Evolutionary conservation across 2,888 invertebrate species (phyloP).

Genomic region (Ophion costatus): DNA sequence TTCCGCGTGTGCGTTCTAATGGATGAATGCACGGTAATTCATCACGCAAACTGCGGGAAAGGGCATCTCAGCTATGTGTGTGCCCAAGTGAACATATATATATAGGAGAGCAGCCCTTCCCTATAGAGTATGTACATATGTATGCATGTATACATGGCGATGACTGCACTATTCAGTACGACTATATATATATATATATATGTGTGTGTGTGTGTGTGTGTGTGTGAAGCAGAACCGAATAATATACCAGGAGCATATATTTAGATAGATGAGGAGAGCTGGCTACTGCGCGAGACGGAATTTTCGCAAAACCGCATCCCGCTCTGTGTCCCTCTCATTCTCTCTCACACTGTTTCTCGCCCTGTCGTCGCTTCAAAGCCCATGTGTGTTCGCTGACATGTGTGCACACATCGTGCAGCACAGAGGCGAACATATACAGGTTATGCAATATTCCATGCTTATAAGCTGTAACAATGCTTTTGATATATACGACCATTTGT

Average conservation of each 20-base stretch:
- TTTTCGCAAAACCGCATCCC: conserved; percentile 50
- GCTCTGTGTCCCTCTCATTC: conserved; percentile 3
- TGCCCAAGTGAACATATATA: neutral
- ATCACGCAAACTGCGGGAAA: conserved; percentile 60
- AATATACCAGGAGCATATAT: conserved; percentile 20
- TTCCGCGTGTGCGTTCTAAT: conserved; percentile 54
- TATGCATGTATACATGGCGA: conserved; percentile 15
- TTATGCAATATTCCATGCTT: conserved; percentile 1
- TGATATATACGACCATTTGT: neutral
- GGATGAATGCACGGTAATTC: conserved; percentile 60
- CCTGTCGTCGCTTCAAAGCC: conserved; percentile 3
- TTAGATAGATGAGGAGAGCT: conserved; percentile 37
- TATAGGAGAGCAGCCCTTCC: neutral
- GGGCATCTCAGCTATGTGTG: conserved; percentile 10
- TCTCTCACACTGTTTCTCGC: neutral
- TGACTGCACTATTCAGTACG: conserved; percentile 17
- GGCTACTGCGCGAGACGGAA: conserved; percentile 26
- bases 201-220: neutral
- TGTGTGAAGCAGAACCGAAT: neutral
- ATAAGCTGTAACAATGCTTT: conserved; percentile 3
- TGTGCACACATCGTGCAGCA: conserved; percentile 16
- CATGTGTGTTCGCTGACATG: conserved; percentile 33
- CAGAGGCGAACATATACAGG: neutral
- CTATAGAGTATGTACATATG: neutral
- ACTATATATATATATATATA: conserved; percentile 2